phyloP scores from a whole-genome alignment of 2,113 vertebrate species.

The Cacatua alba region DNA sequence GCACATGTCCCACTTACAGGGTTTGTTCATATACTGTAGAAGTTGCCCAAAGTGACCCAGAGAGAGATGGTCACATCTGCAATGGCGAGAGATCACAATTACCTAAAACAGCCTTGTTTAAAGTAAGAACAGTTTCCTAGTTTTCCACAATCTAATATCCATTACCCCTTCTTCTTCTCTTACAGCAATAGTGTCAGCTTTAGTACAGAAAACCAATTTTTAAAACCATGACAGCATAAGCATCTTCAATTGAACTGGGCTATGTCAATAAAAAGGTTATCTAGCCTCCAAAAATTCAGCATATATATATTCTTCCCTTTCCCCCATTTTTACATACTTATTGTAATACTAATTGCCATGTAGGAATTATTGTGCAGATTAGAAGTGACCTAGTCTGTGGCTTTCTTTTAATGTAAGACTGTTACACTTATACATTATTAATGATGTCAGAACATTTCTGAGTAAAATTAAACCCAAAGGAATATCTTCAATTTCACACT shows the following conservation, averaged over 20 bases:
- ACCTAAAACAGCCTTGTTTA: background rate
- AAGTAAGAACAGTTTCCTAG: background rate
- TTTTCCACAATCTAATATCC: background rate
- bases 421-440: conserved; percentile 5
- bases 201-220: background rate
- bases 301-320: background rate
- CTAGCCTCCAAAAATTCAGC: background rate
- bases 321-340: background rate
- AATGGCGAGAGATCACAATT: background rate
- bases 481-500: background rate
- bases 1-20: background rate
- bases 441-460: background rate
- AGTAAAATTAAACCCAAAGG: background rate
- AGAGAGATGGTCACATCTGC: rapidly evolving
- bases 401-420: conserved; percentile 5
- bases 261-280: background rate
- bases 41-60: background rate
- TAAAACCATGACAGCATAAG: background rate
- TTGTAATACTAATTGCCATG: background rate
- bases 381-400: background rate
- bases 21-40: background rate
- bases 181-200: background rate
- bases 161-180: background rate
- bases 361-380: background rate
- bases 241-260: background rate